Evolutionary conservation across 2,113 vertebrate genomes (phyloP), one percentile per base, ranked within the genome.

Genomic region (Lanius collurio): DNA sequence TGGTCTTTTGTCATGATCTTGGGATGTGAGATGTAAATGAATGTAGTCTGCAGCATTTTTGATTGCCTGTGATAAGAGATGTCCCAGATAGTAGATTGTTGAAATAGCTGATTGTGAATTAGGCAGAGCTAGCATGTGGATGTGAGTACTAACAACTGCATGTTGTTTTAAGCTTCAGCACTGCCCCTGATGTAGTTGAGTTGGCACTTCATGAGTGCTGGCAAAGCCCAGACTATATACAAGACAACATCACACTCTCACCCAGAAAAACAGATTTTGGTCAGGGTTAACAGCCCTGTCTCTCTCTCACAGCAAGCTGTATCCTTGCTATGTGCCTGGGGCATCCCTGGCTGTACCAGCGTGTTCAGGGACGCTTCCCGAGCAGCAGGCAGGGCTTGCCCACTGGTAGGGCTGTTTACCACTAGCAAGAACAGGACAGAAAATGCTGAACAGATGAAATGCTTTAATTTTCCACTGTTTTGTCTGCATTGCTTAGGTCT

Each of bases 381-480:
- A 88, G 68, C 46, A 27, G 55, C 33, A 70, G 18, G 42, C 6
- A 1, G 35, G 68, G 17, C 39, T 92, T 86, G 47, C 50, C 55
- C 18, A 1, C 60, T 53, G 20, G 1, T 3, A 41, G 56, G 14
- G 13, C n/a, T 50, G 80, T 77, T 77, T 62, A 35, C 31, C 13
- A 4, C 55, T 17, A 44, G 50, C 39, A 64, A 57, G 35, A 85
- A 50, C 39, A 69, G 64, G 44, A 80, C 71, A 85, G 70, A 95
- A 92, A 94, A 79, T 76, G 76, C 84, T 93, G 78, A 91, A 20
- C 9, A 70, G n/a, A 22, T 23, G 13, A 76, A 84, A 53, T 17
- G 39, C 19, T 87, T 73, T 27, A 57, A 69, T 85, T 89, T 94
- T 91, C 91, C 83, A 30, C 62, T 94, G 85, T 79, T 89, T 82